These are phyloP conservation scores for Ceratina australensis DNA, from an alignment of 1,140 invertebrate genomes.

Conservation along the genomic window DNA sequence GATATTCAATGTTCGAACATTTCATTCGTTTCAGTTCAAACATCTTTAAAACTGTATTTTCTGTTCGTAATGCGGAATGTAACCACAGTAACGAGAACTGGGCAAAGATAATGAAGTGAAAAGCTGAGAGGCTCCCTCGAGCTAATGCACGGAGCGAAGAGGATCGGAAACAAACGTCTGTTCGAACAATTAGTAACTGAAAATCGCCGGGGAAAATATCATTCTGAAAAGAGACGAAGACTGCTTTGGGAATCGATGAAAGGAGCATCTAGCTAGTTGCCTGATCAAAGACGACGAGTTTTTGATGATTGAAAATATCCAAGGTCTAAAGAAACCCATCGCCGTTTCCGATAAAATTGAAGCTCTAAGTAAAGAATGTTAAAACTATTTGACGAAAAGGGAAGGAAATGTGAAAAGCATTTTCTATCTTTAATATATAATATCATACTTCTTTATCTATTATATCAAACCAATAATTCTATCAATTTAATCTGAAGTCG, in stretches of 20 bases:
- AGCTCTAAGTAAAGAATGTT: neutral
- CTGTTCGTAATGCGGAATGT: neutral
- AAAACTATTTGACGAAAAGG: neutral
- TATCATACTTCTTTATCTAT: neutral
- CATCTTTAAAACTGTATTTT: neutral
- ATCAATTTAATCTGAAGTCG: no score
- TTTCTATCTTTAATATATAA: no score
- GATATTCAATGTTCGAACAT: no score
- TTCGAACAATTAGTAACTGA: constrained; percentile 24
- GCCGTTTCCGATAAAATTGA: constrained; percentile 6
- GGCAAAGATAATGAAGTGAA: neutral
- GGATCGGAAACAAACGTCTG: neutral
- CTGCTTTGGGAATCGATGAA: constrained; percentile 4
- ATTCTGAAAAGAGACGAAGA: neutral
- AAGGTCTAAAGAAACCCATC: constrained; percentile 6
- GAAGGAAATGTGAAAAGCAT: constrained; percentile 5
- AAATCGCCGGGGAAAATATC: constrained; percentile 16
- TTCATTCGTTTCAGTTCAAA: neutral
- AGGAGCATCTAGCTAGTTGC: neutral
- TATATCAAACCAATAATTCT: no score
- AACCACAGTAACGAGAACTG: neutral
- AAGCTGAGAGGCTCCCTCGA: neutral
- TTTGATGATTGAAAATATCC: constrained; percentile 20
- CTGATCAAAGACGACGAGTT: constrained; percentile 28
- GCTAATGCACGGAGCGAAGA: neutral